Conservation (phyloP, 2,888 invertebrate species). For the Lymantria monacha region DNA sequence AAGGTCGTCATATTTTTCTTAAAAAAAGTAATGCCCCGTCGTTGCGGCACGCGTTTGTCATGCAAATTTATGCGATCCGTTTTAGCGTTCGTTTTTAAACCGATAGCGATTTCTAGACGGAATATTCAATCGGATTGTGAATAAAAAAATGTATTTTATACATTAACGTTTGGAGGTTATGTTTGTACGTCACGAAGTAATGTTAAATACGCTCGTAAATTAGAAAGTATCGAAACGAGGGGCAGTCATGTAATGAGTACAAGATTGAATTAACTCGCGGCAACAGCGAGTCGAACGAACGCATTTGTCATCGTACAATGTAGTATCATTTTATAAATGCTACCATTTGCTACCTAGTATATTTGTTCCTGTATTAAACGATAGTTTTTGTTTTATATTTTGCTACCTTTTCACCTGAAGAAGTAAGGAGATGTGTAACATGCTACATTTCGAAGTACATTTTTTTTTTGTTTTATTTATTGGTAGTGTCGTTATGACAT, state of each 20-base stretch:
- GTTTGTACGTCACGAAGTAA: conserved; percentile 55
- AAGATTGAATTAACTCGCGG: conserved; percentile 10
- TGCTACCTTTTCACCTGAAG: no score
- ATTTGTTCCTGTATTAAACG: no score
- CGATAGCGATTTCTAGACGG: conserved; percentile 73
- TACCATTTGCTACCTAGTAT: no score
- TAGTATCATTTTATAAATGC: no score
- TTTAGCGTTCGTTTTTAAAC: conserved; percentile 71
- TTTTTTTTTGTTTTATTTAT: no score
- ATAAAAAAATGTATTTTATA: conserved; percentile 56
- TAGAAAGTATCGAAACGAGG: conserved; percentile 29
- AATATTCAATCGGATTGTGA: conserved; percentile 66
- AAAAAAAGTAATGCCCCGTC: conserved; percentile 73
- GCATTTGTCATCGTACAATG: no score
- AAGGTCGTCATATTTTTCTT: conserved; percentile 80
- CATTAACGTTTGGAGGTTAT: conserved; percentile 52
- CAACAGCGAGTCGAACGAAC: no score
- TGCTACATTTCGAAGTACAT: no score
- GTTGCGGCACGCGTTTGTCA: conserved; percentile 68
- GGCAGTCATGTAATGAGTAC: conserved; percentile 13
- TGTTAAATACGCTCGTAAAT: conserved; percentile 45
- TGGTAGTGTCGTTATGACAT: no score
- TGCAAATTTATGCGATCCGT: conserved; percentile 79
- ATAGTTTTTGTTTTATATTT: no score
- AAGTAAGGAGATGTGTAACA: no score